Conservation (phyloP, 2,113 vertebrate genomes). For the Sebastes fasciatus region DNA sequence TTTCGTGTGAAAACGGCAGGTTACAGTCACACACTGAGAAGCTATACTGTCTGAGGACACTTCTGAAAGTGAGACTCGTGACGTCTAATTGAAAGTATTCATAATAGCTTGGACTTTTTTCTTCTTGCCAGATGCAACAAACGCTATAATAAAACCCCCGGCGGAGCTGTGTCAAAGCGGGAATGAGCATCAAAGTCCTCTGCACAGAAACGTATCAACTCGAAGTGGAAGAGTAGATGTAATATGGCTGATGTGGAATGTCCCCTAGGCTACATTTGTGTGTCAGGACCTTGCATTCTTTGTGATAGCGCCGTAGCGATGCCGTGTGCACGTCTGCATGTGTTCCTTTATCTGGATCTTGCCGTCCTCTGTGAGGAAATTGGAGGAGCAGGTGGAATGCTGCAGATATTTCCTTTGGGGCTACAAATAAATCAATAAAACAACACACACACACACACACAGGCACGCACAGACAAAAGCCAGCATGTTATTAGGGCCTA, state of each 20-base stretch:
- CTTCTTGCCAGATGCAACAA: not conserved
- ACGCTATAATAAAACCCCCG: not conserved
- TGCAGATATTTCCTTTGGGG: conserved; percentile 63
- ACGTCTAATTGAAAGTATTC: conserved; percentile 1
- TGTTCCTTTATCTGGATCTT: conserved; percentile 42
- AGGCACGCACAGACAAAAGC: conserved; percentile 38
- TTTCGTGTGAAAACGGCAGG: not conserved
- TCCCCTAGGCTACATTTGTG: conserved; percentile 46
- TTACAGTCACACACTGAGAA: not conserved
- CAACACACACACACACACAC: conserved; percentile 19
- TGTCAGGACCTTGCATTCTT: conserved; percentile 59
- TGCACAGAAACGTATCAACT: conserved; percentile 8
- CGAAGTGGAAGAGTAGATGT: conserved; percentile 20
- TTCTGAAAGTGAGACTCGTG: conserved; percentile 8
- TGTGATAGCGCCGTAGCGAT: conserved; percentile 45
- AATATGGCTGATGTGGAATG: conserved; percentile 46
- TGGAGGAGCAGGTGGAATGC: conserved; percentile 80
- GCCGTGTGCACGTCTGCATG: conserved; percentile 12
- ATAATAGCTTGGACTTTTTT: not conserved
- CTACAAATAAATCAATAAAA: conserved; percentile 72
- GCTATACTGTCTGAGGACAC: not conserved
- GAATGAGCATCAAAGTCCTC: not conserved
- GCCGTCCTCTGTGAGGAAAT: conserved; percentile 57
- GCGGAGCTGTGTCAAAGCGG: not conserved
- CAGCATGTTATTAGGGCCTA: conserved; percentile 35